phyloP scores from a whole-genome alignment of 1,140 invertebrate species.

The Gryon sp. region DNA sequence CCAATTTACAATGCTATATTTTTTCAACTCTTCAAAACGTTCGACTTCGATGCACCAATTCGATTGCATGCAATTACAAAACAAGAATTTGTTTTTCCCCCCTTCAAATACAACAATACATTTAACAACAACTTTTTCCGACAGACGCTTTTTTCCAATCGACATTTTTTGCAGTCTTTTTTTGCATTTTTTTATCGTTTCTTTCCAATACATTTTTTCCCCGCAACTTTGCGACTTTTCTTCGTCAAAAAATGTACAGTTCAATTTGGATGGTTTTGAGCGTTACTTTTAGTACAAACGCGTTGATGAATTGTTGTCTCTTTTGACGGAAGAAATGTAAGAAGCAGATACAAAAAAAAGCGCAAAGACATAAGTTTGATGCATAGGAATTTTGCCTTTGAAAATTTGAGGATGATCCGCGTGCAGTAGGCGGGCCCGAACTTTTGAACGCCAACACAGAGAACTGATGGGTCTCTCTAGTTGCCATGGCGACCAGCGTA shows the following conservation, averaged over 20 bases:
- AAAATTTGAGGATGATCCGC: slow-evolving; percentile 69
- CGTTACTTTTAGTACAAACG: no score
- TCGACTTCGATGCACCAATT: not conserved
- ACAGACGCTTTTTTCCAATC: no score
- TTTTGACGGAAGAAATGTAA: not conserved
- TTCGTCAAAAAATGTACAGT: no score
- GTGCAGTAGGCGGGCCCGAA: slow-evolving; percentile 69
- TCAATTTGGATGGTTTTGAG: no score
- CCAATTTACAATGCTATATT: slow-evolving; percentile 24
- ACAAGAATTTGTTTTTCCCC: not conserved
- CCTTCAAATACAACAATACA: no score
- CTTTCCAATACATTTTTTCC: no score
- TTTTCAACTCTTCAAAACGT: slow-evolving; percentile 3
- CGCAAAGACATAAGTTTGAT: slow-evolving; percentile 36
- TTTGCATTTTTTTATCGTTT: no score
- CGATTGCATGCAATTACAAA: slow-evolving; percentile 4
- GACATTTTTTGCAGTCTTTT: not conserved
- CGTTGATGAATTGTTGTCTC: no score
- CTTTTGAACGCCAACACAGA: slow-evolving; percentile 67
- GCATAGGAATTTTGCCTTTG: slow-evolving; percentile 63
- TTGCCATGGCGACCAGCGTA: slow-evolving; percentile 77
- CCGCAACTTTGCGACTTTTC: no score
- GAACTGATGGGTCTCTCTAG: slow-evolving; percentile 76
- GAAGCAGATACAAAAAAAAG: slow-evolving; percentile 30
- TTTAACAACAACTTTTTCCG: no score